Conservation (phyloP, 2,888 invertebrate species). For the Ormyrus labotus region DNA sequence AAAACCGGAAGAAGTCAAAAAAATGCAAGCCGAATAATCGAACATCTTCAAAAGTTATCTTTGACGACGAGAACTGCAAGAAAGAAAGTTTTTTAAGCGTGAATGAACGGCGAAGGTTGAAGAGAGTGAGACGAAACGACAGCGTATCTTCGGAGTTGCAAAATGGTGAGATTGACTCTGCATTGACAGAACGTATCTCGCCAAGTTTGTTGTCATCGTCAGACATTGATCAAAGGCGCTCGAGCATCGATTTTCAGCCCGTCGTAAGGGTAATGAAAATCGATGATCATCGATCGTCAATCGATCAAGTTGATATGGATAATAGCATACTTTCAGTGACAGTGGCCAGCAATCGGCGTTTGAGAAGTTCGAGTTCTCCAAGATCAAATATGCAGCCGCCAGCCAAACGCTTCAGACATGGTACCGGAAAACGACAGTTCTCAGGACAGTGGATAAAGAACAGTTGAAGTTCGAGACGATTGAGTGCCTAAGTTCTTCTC, state of each 20-base stretch:
- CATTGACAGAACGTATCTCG: conserved; percentile 65
- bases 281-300: conserved; percentile 70
- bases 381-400: conserved; percentile 66
- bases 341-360: conserved; percentile 71
- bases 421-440: conserved; percentile 43
- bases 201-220: conserved; percentile 52
- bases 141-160: conserved; percentile 59
- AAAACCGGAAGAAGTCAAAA: conserved; percentile 3
- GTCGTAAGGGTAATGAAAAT: conserved; percentile 83
- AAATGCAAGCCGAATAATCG: conserved; percentile 11
- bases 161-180: conserved; percentile 64
- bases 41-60: conserved; percentile 60
- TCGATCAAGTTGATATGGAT: conserved; percentile 70
- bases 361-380: conserved; percentile 73
- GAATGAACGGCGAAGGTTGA: conserved; percentile 37
- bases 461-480: conserved; percentile 66
- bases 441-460: conserved; percentile 70
- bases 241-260: conserved; percentile 79
- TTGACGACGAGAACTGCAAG: conserved; percentile 67
- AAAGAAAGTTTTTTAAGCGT: conserved; percentile 61
- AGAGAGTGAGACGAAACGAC: conserved; percentile 53
- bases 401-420: conserved; percentile 68
- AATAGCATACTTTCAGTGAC: conserved; percentile 71
- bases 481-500: conserved; percentile 35
- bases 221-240: conserved; percentile 67